Base-by-base conservation (phyloP, 37 sponge, comb jelly and placozoan genomes). In the Crambe crambe region DNA sequence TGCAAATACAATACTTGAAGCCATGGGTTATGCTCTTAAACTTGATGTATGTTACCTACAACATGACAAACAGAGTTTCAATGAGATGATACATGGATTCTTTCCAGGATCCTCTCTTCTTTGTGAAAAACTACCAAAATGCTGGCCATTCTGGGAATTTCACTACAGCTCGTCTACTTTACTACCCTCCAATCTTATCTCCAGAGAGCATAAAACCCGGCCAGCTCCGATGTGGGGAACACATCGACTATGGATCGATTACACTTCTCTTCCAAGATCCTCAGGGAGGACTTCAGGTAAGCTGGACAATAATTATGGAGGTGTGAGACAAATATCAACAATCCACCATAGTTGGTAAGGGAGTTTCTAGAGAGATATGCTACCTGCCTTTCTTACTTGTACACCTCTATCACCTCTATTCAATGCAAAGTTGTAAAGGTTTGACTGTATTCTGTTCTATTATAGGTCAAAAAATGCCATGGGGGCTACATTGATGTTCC, bases 151-250 rank as follows among this genome's bases (percentile, higher is more conserved):
- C 25, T 10, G 41, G 68, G 35, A 80, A 41, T 61, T 77, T 26
- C 56, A 85, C 83, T 22, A 90, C 91, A 27, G 44, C 82, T 26
- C 56, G 91, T 9, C 42, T 78, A 2, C 83, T 90, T 35, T 78
- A 85, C 79, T 90, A 90, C 74, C 91, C 91, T 62, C 83, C 91
- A 23, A 40, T 90, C n/a, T 58, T 66, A 20, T 22, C 68, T 26
- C 23, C 10, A 42, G 29, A 15, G 0, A n/a, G n/a, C n/a, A 56
- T 90, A 58, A 86, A 86, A 42, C 77, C 85, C 31, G 90, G 90
- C 0, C 90, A 90, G 58, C 76, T 90, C 47, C 57, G 90, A 2
- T 90, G 90, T 85, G 90, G 90, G n/a, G 90, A 90, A 27, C 90
- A 90, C 43, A 81, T 85, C 34, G 90, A 90, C 67, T 90, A 85